Percentiles rank a stretch among this genome's conserved stretches.
Evolutionary conservation across 2,113 vertebrate species (phyloP).

Genomic region (Dicerorhinus sumatrensis): DNA sequence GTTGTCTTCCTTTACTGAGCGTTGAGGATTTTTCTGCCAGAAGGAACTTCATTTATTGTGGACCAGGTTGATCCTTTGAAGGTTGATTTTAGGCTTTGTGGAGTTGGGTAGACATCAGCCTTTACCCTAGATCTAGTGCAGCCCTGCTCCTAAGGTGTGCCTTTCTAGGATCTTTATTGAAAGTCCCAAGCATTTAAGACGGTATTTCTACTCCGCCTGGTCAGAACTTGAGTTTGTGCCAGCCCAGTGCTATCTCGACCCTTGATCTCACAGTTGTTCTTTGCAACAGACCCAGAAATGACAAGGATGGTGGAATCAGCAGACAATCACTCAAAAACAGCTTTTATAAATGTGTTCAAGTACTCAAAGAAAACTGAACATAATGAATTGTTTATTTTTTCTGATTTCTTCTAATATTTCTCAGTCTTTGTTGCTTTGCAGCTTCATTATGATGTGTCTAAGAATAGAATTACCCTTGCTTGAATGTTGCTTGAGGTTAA

Average conservation of each 20-base stretch:
- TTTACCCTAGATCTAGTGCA: neutral
- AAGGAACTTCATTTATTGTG: neutral
- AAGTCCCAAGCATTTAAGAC: neutral
- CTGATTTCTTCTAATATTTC: neutral
- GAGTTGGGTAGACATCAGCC: neutral
- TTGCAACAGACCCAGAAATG: neutral
- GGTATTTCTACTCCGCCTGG: neutral
- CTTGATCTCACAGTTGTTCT: neutral
- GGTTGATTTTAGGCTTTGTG: neutral
- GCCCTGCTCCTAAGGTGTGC: neutral
- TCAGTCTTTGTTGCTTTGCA: neutral
- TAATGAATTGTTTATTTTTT: fast-evolving
- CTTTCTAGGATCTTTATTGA: no score
- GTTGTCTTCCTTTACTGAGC: neutral
- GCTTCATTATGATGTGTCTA: neutral
- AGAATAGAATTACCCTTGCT: no score
- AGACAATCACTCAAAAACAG: neutral
- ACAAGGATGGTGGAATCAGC: neutral
- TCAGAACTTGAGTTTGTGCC: neutral
- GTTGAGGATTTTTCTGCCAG: neutral
- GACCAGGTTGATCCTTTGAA: neutral
- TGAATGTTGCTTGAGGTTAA: neutral
- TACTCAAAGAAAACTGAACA: neutral
- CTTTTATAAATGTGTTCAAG: neutral
- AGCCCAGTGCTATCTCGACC: no score